These are phyloP conservation scores for Sphecodes monilicornis DNA, from an alignment of 2,888 invertebrate species.

Conservation along the genomic window DNA sequence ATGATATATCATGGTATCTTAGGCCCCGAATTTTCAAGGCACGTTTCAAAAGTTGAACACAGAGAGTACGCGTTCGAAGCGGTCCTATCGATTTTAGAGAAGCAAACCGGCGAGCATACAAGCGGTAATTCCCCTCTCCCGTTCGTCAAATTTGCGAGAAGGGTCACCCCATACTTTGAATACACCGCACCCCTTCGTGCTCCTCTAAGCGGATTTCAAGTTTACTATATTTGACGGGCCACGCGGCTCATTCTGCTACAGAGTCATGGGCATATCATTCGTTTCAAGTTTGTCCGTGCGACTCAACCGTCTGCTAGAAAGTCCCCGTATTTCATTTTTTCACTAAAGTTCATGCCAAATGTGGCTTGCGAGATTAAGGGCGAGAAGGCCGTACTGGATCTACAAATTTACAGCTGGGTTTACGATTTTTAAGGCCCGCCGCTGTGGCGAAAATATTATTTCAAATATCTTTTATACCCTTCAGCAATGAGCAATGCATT, in stretches of 20 bases:
- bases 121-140: slow-evolving; percentile 59
- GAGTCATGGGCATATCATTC: slow-evolving; percentile 15
- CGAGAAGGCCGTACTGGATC: background rate
- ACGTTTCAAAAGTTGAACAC: slow-evolving; percentile 37
- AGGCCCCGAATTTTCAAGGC: slow-evolving; percentile 38
- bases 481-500: background rate
- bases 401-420: too few species aligned
- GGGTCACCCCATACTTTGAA: slow-evolving; percentile 71
- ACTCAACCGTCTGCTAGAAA: background rate
- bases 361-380: background rate
- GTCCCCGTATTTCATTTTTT: background rate
- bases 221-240: slow-evolving; percentile 55
- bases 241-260: slow-evolving; percentile 21
- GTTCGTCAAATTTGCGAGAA: slow-evolving; percentile 66
- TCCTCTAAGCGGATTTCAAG: slow-evolving; percentile 50
- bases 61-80: slow-evolving; percentile 37
- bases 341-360: background rate
- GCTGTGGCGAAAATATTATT: too few species aligned
- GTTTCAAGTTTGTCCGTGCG: background rate
- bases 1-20: background rate
- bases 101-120: slow-evolving; percentile 55
- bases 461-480: background rate
- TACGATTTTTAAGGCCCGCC: background rate
- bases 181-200: slow-evolving; percentile 60
- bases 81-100: slow-evolving; percentile 71